Conservation (phyloP, 2,113 vertebrate genomes). For the Halcyon malimbica region DNA sequence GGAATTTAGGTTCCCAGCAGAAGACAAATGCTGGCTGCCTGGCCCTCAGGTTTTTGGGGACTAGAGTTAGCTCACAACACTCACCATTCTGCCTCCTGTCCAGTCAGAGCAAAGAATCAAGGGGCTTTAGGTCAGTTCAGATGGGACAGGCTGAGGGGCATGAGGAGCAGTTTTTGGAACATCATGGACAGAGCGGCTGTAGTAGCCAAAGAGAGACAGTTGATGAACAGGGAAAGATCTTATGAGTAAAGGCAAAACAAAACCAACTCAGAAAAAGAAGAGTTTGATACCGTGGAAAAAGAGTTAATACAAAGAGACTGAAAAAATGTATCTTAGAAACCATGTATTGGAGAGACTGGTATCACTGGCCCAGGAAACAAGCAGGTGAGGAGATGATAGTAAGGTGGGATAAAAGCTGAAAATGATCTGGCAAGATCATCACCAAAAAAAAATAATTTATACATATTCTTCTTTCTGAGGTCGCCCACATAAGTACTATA, state of each 20-base stretch:
- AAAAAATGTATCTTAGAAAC: neutral
- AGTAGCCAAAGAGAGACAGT: neutral
- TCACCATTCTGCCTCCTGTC: neutral
- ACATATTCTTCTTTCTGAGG: neutral
- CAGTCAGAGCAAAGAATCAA: neutral
- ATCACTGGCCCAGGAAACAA: neutral
- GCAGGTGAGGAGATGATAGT: neutral
- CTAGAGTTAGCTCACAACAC: neutral
- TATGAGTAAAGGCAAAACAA: neutral
- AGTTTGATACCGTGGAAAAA: neutral
- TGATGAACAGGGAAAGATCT: neutral
- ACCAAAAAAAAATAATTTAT: neutral
- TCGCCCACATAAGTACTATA: neutral
- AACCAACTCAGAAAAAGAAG: neutral
- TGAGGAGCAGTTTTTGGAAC: neutral
- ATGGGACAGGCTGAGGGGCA: neutral
- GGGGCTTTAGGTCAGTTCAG: neutral
- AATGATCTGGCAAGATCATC: neutral
- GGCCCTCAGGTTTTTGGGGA: neutral
- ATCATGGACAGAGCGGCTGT: neutral
- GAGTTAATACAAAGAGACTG: neutral
- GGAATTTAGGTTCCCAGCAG: neutral
- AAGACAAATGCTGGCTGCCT: neutral
- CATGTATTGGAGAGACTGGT: neutral
- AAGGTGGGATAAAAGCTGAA: neutral